Evolutionary conservation across 2,797 vertebrate species (phyloP).

Genomic region (Telmatherina bonti): DNA sequence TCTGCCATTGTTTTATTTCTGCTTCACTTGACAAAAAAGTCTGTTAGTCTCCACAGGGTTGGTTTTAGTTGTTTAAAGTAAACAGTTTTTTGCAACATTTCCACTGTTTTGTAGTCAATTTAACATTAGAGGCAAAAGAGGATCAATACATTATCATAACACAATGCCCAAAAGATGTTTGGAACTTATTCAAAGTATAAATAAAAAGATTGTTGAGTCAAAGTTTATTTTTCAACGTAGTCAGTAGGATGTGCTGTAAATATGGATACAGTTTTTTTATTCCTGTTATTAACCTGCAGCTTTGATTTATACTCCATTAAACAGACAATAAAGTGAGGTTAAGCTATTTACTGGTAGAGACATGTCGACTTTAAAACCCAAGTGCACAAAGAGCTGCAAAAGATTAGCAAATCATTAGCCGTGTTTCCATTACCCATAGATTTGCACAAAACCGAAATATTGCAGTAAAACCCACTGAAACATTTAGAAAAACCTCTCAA

Average conservation of each 20-base stretch:
- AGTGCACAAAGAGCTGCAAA: background rate
- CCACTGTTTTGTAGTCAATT: background rate
- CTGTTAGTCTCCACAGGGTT: slow-evolving; percentile 26
- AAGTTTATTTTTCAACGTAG: too few relatives aligned
- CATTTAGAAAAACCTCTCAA: too few relatives aligned
- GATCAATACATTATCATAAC: background rate
- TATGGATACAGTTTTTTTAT: background rate
- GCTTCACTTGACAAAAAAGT: slow-evolving; percentile 56
- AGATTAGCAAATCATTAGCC: background rate
- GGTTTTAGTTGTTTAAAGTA: background rate
- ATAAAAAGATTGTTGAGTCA: too few relatives aligned
- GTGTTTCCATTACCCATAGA: too few relatives aligned
- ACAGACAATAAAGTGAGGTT: background rate
- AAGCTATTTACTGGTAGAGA: background rate
- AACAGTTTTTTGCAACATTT: background rate
- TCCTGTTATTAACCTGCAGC: background rate
- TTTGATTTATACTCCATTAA: background rate
- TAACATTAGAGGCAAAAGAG: background rate
- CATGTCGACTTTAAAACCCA: too few relatives aligned
- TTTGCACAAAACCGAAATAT: too few relatives aligned
- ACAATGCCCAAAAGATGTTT: background rate
- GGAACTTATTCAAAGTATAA: too few relatives aligned
- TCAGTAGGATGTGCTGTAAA: background rate
- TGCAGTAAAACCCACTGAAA: too few relatives aligned
- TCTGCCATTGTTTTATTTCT: slow-evolving; percentile 57